phyloP scores from a whole-genome alignment of 2,113 vertebrate species.

The Myiozetetes cayanensis region DNA sequence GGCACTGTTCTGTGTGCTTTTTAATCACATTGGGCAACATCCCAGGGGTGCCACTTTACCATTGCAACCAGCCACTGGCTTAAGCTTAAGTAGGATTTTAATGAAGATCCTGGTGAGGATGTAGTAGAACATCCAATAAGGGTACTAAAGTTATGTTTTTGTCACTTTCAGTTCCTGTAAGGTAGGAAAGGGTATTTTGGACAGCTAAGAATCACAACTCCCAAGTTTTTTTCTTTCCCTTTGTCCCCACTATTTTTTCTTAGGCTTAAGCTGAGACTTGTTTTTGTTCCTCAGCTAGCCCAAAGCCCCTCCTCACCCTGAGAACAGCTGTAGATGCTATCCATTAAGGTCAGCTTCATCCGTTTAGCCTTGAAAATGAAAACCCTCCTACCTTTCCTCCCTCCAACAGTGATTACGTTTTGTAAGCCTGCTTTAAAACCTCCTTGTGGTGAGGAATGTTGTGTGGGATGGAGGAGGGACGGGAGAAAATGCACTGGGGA shows the following conservation, averaged over 20 bases:
- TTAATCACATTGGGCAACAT: background rate
- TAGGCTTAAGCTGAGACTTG: background rate
- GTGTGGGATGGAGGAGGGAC: background rate
- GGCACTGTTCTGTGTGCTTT: background rate
- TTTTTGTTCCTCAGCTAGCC: background rate
- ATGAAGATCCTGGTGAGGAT: slow-evolving; percentile 3
- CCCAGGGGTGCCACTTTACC: background rate
- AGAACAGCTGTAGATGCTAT: slow-evolving; percentile 72
- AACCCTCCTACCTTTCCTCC: background rate
- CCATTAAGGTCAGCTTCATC: slow-evolving; percentile 65
- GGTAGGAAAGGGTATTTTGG: background rate
- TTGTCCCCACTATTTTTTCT: background rate
- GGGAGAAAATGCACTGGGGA: background rate
- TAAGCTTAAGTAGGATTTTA: slow-evolving; percentile 12
- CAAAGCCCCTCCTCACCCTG: background rate
- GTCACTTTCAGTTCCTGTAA: background rate
- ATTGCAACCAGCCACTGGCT: background rate
- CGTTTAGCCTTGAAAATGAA: slow-evolving; percentile 60
- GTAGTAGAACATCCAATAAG: slow-evolving; percentile 6
- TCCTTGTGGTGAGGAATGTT: background rate
- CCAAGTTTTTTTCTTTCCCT: background rate
- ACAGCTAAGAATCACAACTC: background rate
- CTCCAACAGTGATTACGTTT: slow-evolving; percentile 53
- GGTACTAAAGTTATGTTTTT: background rate
- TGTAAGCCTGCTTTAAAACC: slow-evolving; percentile 59